Evolutionary conservation across 2,113 vertebrate genomes (phyloP), one percentile per base, ranked within the genome.

Genomic region (Dipodomys spectabilis): DNA sequence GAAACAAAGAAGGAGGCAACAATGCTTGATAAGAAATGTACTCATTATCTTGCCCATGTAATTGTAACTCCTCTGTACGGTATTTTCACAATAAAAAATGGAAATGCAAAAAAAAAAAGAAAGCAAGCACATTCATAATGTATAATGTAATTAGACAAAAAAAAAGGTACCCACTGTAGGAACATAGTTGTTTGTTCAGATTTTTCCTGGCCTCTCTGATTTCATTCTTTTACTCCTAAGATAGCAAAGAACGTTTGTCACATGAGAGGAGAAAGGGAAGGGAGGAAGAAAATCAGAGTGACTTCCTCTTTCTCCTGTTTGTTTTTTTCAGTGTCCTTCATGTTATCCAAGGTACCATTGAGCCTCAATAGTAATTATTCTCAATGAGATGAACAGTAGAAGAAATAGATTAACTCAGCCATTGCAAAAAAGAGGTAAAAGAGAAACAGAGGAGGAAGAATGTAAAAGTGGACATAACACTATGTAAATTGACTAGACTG

Each of bases 331-430:
- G 0, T 88, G 32, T 78, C 57, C 12, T 25, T 78, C 44, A 44
- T 16, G 27, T 39, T 88, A 57, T 13, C 53, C 53, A 57, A 57
- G 15, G 53, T 57, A 19, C 15, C 0, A 57, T 65, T 92, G n/a
- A 68, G 7, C 62, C 28, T 67, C 62, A n/a, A 16, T 7, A 67
- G 22, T 65, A 86, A 95, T 94, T 91, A 86, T 91, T 57, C 84
- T 62, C 57, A 84, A 20, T 81, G 81, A 83, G 62, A 78, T 19
- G 0, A 18, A 72, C 39, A 62, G 11, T 20, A 49, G 83, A 90
- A 94, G 44, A 94, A 94, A 90, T 23, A 67, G 19, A 18, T 45
- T 82, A 80, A 88, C 32, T 86, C 39, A 77, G 62, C 65, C 25
- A 16, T 13, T 84, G 28, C 35, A 9, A 86, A 86, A 27, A 62